Evolutionary conservation across 2,113 vertebrate species (phyloP).

Genomic region (Brienomyrus brachyistius): DNA sequence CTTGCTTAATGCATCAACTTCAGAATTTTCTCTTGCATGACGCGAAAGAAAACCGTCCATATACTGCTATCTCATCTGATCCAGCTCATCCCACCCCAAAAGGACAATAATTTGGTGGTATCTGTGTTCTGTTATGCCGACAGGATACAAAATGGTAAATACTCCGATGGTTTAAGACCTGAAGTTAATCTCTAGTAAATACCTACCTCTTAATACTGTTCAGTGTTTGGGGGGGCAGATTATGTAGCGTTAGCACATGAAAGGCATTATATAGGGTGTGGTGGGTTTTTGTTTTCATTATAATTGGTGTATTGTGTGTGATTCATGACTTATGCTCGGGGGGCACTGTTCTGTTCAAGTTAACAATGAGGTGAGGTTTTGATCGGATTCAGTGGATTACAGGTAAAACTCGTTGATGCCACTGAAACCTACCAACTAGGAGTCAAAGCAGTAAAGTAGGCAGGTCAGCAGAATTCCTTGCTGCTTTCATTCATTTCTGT

Average conservation of each 20-base stretch:
- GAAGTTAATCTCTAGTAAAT: neutral
- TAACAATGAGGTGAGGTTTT: neutral
- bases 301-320: neutral
- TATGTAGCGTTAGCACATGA: neutral
- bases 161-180: neutral
- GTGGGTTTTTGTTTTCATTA: neutral
- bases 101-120: neutral
- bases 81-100: neutral
- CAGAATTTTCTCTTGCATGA: neutral
- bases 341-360: neutral
- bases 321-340: neutral
- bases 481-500: neutral
- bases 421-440: neutral
- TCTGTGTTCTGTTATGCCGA: neutral
- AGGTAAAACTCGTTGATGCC: neutral
- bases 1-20: neutral
- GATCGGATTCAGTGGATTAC: neutral
- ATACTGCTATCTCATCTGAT: neutral
- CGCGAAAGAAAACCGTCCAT: neutral
- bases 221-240: neutral
- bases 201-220: slow-evolving; percentile 5
- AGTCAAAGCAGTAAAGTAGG: neutral
- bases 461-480: neutral
- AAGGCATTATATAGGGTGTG: neutral
- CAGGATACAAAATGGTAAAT: neutral